phyloP scores from a whole-genome alignment of 2,797 vertebrate genomes.

The Enteromius radiatus region DNA sequence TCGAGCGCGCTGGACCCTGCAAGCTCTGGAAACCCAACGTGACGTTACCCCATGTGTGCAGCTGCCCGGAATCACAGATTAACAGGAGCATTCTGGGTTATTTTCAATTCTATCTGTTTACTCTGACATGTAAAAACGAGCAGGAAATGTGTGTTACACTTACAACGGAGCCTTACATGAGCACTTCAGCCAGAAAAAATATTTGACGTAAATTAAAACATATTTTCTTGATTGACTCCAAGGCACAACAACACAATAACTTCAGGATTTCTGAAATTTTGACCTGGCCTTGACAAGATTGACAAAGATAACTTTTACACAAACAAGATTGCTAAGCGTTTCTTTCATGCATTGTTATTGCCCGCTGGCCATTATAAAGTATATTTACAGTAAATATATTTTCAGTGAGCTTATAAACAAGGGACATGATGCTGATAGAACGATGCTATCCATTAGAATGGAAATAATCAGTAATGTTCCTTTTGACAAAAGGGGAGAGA shows the following conservation, averaged over 20 bases:
- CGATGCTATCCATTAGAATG: neutral
- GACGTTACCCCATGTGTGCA: slow-evolving; percentile 4
- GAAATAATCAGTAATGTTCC: neutral
- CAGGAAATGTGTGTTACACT: neutral
- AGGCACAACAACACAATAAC: neutral
- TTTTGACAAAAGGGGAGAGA: neutral
- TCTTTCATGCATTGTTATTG: neutral
- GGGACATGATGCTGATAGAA: neutral
- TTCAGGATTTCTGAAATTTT: neutral
- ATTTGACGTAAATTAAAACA: neutral
- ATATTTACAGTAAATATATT: slow-evolving; percentile 16
- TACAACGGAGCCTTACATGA: neutral
- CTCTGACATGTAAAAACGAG: neutral
- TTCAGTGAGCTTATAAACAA: neutral
- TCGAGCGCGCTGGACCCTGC: slow-evolving; percentile 10
- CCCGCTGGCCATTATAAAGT: neutral
- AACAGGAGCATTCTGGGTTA: neutral
- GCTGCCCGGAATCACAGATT: slow-evolving; percentile 5
- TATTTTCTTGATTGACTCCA: neutral
- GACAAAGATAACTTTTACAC: neutral
- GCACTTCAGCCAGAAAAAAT: neutral
- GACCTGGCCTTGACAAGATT: neutral
- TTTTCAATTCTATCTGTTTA: slow-evolving; percentile 2
- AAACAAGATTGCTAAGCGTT: neutral
- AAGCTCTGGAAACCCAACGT: slow-evolving; percentile 1